Percentiles rank a stretch among this genome's conserved stretches.
Evolutionary conservation across 2,888 invertebrate genomes (phyloP).

Genomic region (Hartigia nigra): DNA sequence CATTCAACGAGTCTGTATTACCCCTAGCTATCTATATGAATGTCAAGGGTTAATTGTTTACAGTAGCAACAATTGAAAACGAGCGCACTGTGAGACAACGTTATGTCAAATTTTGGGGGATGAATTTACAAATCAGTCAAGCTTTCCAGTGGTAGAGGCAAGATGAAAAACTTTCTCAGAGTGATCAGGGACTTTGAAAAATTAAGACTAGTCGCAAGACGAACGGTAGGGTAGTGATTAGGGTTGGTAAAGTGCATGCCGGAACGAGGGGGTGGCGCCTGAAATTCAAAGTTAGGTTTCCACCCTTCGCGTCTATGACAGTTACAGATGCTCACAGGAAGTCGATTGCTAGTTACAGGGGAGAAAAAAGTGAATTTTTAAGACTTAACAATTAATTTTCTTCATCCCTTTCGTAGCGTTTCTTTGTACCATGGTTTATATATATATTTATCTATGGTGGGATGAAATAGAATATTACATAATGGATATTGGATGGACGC

Average conservation of each 20-base stretch:
- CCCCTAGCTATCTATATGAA: neutral
- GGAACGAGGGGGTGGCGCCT: slow-evolving; percentile 38
- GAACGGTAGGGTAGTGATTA: slow-evolving; percentile 43
- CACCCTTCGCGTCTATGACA: slow-evolving; percentile 15
- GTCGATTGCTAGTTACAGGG: slow-evolving; percentile 20
- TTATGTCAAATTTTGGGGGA: neutral
- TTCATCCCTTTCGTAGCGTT: neutral
- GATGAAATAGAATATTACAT: neutral
- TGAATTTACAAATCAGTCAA: neutral
- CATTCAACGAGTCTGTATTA: neutral
- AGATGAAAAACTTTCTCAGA: slow-evolving; percentile 10
- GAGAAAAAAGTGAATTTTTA: slow-evolving; percentile 20
- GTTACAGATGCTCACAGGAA: slow-evolving; percentile 26
- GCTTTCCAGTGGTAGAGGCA: neutral
- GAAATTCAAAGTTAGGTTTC: slow-evolving; percentile 18
- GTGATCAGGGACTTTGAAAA: slow-evolving; percentile 27
- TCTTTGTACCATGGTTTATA: neutral
- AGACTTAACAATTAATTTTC: slow-evolving; percentile 21
- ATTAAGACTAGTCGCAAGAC: slow-evolving; percentile 32
- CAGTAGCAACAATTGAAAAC: neutral
- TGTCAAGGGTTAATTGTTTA: neutral
- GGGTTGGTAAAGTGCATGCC: slow-evolving; percentile 33
- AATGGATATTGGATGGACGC: neutral
- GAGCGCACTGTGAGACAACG: neutral
- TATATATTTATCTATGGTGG: neutral